Base-by-base conservation (phyloP, 53 echinoderm and acorn worm genomes). In the Stichopus horrens region DNA sequence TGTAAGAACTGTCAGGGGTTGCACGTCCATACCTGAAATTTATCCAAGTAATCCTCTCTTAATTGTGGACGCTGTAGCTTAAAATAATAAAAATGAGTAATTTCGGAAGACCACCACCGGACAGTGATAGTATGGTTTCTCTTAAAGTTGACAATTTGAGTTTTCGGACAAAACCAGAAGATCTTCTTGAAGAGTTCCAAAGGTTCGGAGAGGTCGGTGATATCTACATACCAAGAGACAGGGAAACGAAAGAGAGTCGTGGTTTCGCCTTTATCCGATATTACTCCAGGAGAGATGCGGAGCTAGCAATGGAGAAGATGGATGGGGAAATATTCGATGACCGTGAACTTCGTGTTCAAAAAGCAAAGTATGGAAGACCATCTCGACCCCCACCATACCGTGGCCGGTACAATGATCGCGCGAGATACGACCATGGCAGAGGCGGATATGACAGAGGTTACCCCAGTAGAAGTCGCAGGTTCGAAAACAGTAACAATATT, bases 161-260 rank as follows among this genome's bases (percentile, higher is more conserved):
- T 9, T 98, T 94, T 79, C 88, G 93, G 53, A 98, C 95, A 55
- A 94, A 88, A 19, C 87, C 92, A 4, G 94, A 98, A 63, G 95
- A 95, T 14, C 88, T 95, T 19, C 76, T 90, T 16, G 88, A 88
- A 57, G 79, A 87, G 7, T 98, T 98, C 73, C 92, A 92, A 53
- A 95, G 89, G 84, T 98, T 94, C 86, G 98, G 98, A 89, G 94
- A 94, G 14, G 98, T 98, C 57, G 98, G 98, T 53, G 98, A 98
- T 75, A 94, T 98, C 53, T 98, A 98, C 90, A 95, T 98, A 83
- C 98, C 98, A 79, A 94, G 98, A 8, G 94, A 98, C 58, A 89
- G 93, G 51, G 92, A 89, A 90, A 86, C 94, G 21, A 90, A 92
- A 52, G 91, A 97, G 79, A 97, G 97, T 87, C 80, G 97, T 55